Base-by-base conservation (phyloP, 2,888 invertebrate species). In the Biston betularia region DNA sequence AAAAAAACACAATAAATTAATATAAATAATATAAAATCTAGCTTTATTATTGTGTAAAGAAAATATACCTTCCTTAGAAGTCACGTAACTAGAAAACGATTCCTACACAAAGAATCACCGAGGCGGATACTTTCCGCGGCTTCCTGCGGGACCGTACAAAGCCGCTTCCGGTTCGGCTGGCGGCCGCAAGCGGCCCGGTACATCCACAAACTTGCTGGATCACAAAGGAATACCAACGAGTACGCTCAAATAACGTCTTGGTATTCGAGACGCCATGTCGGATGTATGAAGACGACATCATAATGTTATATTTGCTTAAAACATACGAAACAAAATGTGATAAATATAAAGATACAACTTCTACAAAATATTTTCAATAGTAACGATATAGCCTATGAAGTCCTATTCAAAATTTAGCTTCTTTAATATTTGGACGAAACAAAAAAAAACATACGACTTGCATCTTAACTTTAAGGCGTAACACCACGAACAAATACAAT, bases 81-180 rank as follows among this genome's bases (percentile, higher is more conserved):
- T 54, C 54, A n/a, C 42, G 42, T 54, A 54, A 54, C 24, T 7
- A 54, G 54, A 54, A 53, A 55, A 44, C 54, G 45, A 34, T 45
- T 11, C 45, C 1, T n/a, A 44, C 44, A 50, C 14, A 49, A 58
- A 58, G 40, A 49, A 54, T 54, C 54, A 42, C 15, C 57, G 49
- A n/a, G 40, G 8, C 24, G 48, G 58, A 50, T 58, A 48, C 42
- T 42, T 48, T n/a, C 45, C 34, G 11, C 38, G 57, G 48, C 54
- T 54, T 65, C 54, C 58, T 59, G 54, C 53, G 24, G 33, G 49
- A 33, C 53, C 57, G 40, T 38, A 63, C 46, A 58, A 46, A 57
- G 46, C 53, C 64, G 40, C 57, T 10, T 46, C 45, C 61, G 38
- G 38, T 46, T 12, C 15, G 15, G 45, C 45, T 14, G 14, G 15